Evolutionary conservation across 2,888 invertebrate species (phyloP).

Genomic region (Polydesmus complanatus): DNA sequence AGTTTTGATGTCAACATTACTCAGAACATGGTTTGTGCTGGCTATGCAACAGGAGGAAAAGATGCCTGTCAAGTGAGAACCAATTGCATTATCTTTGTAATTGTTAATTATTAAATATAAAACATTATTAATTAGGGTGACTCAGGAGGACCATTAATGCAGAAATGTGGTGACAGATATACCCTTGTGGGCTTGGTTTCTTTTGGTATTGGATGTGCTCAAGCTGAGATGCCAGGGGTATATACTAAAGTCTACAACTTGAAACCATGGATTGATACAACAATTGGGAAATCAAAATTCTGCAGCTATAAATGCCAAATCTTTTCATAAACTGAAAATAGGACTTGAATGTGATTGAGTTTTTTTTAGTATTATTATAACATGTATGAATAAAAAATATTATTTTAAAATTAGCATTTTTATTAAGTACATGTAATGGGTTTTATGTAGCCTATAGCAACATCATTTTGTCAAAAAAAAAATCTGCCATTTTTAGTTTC

Average conservation of each 20-base stretch:
- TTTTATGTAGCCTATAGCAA: too few species aligned
- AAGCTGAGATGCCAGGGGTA: slow-evolving; percentile 7
- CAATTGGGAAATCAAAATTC: too few species aligned
- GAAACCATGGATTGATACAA: slow-evolving; percentile 11
- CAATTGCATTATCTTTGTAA: background rate
- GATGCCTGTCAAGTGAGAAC: slow-evolving; percentile 10
- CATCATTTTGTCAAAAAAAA: too few species aligned
- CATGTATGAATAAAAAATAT: too few species aligned
- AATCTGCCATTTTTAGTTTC: too few species aligned
- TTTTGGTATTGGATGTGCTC: slow-evolving; percentile 15
- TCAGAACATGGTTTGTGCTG: slow-evolving; percentile 11
- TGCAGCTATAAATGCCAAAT: too few species aligned
- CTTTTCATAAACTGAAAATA: too few species aligned
- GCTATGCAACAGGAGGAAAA: slow-evolving; percentile 6
- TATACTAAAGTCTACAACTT: slow-evolving; percentile 9
- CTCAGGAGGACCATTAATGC: slow-evolving; percentile 13
- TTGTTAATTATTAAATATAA: background rate
- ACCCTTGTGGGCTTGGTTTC: slow-evolving; percentile 11
- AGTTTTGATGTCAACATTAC: background rate
- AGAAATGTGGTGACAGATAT: slow-evolving; percentile 9
- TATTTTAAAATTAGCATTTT: too few species aligned
- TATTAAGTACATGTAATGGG: too few species aligned
- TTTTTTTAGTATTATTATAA: too few species aligned
- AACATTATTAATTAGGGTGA: slow-evolving; percentile 9
- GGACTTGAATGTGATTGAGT: too few species aligned